Conservation (phyloP, 2,888 invertebrate genomes). For the Caenorhabditis sp. region DNA sequence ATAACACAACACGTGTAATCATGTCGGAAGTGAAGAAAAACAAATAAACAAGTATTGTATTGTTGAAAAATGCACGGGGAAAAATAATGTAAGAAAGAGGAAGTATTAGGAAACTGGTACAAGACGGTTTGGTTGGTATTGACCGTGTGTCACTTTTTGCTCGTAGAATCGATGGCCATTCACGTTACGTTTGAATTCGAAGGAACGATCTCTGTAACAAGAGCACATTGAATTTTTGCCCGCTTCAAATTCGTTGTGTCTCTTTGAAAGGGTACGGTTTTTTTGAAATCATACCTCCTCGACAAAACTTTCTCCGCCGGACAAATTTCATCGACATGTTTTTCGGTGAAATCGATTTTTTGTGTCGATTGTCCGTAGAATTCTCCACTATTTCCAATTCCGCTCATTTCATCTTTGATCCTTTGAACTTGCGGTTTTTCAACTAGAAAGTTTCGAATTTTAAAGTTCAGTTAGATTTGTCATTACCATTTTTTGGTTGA, state of each 20-base stretch:
- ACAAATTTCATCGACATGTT: conserved; percentile 52
- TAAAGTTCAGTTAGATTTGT: no score
- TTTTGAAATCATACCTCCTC: conserved; percentile 23
- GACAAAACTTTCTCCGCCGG: conserved; percentile 55
- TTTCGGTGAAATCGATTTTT: conserved; percentile 42
- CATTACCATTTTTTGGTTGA: conserved; percentile 31
- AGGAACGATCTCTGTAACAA: conserved; percentile 42
- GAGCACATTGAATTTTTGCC: neutral
- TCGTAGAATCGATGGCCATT: conserved; percentile 47
- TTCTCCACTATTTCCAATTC: conserved; percentile 14
- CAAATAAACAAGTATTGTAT: no score
- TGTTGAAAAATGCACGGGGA: no score
- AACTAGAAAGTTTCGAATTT: conserved; percentile 15
- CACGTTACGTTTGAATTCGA: conserved; percentile 39
- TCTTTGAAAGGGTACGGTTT: no score
- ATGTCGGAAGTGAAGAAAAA: no score
- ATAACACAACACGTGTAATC: no score
- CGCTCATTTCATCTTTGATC: conserved; percentile 24
- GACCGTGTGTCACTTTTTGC: conserved; percentile 42
- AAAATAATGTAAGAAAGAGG: neutral
- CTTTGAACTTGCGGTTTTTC: conserved; percentile 15
- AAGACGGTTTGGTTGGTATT: conserved; percentile 18
- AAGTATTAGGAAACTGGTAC: conserved; percentile 22
- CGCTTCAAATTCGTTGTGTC: no score
- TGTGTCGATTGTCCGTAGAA: conserved; percentile 53